These are phyloP conservation scores for Eilema griseolum DNA, from an alignment of 2,888 invertebrate species.

Conservation along the genomic window DNA sequence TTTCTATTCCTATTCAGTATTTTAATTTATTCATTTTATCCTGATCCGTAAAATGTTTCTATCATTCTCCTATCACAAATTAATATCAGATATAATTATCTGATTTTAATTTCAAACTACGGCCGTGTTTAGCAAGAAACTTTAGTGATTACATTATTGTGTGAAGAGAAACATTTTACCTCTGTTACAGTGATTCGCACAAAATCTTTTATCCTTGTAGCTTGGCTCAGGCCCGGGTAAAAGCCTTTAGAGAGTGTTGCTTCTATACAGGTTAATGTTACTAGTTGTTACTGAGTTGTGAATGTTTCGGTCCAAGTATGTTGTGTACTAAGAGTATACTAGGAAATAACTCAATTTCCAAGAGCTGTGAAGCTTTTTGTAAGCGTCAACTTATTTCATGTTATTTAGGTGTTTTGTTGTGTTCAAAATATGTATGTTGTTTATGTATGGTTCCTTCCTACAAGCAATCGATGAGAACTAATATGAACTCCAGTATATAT, in stretches of 20 bases:
- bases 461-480: no score
- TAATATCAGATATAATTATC: no score
- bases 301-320: conserved; percentile 10
- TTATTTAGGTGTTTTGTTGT: background rate
- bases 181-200: conserved; percentile 14
- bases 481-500: no score
- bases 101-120: conserved; percentile 10
- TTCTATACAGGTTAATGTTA: conserved; percentile 22
- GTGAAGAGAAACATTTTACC: conserved; percentile 13
- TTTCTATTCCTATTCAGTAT: no score
- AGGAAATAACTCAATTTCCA: background rate
- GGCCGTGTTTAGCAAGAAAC: conserved; percentile 4
- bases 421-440: background rate
- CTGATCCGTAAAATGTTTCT: no score
- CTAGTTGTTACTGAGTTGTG: conserved; percentile 17
- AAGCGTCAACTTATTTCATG: background rate
- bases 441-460: no score
- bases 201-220: conserved; percentile 19
- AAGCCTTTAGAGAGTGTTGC: conserved; percentile 21
- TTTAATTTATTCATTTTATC: no score
- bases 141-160: conserved; percentile 18
- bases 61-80: no score
- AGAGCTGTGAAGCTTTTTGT: background rate
- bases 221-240: conserved; percentile 2
- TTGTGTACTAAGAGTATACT: background rate